Evolutionary conservation across 2,888 invertebrate genomes (phyloP), one percentile per base, ranked within the genome.

Genomic region (Leucophenga maculata): DNA sequence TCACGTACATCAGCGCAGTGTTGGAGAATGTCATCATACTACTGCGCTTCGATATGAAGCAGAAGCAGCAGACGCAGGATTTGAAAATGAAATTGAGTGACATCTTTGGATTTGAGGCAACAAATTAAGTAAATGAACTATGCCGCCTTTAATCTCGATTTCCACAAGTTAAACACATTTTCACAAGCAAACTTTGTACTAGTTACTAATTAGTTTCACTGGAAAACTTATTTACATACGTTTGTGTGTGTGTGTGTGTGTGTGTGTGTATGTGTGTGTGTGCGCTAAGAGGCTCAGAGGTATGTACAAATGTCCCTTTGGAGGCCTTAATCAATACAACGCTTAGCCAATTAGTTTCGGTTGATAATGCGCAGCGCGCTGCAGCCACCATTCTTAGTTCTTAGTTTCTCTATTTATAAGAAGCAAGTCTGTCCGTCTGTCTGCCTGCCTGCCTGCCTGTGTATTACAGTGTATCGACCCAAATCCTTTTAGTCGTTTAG

Each of bases 401-500:
- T 8, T 18, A 20, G 6, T 46, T 14, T 14, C 62, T 46, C 62
- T 39, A 32, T 18, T 57, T 44, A 16, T 32, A 13, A 39, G 26
- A 9, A 39, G 60, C 2, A 39, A 60, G 14, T 16, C 50, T 39
- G 69, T 44, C 55, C 44, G 65, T 62, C 71, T 64, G 32, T 32
- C 32, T 32, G 32, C 32, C 32, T 32, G 32, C n/a, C n/a, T n/a
- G n/a, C n/a, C n/a, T n/a, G n/a, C n/a, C n/a, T n/a, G n/a, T n/a
- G n/a, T n/a, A n/a, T n/a, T n/a, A n/a, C n/a, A n/a, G n/a, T n/a
- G n/a, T 84, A 84, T 84, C 83, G 84, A 81, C 76, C 79, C 77
- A 67, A 82, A 85, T 81, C 75, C 84, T 79, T 81, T 83, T 82
- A 75, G 75, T 74, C 83, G 52, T 55, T 46, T 57, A 59, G 31